Evolutionary conservation across 2,113 vertebrate species (phyloP), one percentile per base, ranked within the genome.

Genomic region (Corythoichthys intestinalis): DNA sequence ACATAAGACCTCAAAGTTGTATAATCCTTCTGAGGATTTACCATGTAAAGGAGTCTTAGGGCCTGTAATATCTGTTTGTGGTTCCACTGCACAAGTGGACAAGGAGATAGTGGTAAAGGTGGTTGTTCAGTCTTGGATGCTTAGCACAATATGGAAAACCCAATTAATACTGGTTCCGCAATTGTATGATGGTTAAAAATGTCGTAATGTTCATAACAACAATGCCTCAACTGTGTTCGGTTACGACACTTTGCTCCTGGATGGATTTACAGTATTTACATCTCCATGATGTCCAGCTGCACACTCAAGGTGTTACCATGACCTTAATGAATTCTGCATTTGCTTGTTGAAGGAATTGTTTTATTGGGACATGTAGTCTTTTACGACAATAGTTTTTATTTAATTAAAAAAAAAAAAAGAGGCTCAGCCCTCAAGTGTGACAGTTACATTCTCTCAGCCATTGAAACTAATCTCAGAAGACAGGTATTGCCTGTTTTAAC

Each of bases 401-500:
- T 28, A 28, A 28, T 28, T 28, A 28, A 28, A 28, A 28, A 28
- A 28, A 28, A 28, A 28, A 44, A 44, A 44, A 7, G 9, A 44
- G 8, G 5, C 14, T 54, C 54, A 2, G 35, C 11, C 68, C 59
- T 67, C 65, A 14, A 76, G 50, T 63, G 57, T 56, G 38, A 13
- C 59, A 59, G 37, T 34, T 17, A n/a, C 57, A 71, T 68, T 78
- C 58, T 38, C 60, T 38, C 4, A 62, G 75, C 72, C 47, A 14
- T 66, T 80, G 79, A 82, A 86, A 85, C 86, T 66, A 58, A 46
- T 49, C 87, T 58, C 14, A 86, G 56, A 66, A 17, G 71, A 89
- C 89, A 68, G 83, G 89, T 81, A 84, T 15, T n/a, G 65, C 82
- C 48, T 50, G 86, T 90, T 89, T 86, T 46, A 67, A 56, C 69